A percentile compares a stretch with the other conserved stretches of the same genome.
Evolutionary conservation across 2,888 invertebrate species (phyloP).

Genomic region (Ectemnius cavifrons): DNA sequence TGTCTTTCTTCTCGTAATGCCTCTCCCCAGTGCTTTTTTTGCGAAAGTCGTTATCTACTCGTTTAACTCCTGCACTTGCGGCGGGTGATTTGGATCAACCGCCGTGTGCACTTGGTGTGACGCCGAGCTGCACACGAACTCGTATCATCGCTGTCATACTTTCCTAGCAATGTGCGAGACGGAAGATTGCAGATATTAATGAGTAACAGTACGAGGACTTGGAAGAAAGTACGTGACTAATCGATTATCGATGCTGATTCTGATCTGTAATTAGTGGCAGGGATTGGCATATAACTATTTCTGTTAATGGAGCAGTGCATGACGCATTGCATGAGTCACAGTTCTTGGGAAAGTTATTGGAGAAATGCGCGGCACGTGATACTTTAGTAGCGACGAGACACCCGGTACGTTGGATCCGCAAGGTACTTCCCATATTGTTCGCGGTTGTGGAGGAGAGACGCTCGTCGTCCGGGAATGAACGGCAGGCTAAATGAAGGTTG

Average conservation of each 20-base stretch:
- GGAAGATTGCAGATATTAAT: too few relatives aligned
- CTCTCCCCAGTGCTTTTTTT: conserved; percentile 23
- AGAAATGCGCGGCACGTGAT: neutral
- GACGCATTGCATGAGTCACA: too few relatives aligned
- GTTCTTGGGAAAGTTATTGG: too few relatives aligned
- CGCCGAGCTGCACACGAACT: conserved; percentile 24
- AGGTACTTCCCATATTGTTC: conserved; percentile 54
- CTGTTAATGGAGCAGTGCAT: too few relatives aligned
- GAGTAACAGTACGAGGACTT: too few relatives aligned
- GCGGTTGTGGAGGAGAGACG: conserved; percentile 43
- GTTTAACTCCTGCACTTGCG: conserved; percentile 46
- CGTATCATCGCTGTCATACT: neutral
- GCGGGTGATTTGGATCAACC: conserved; percentile 47
- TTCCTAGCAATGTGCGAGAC: too few relatives aligned
- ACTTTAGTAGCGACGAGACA: conserved; percentile 26
- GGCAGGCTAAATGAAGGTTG: conserved; percentile 52
- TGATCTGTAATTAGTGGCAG: too few relatives aligned
- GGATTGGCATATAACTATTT: too few relatives aligned
- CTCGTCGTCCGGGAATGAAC: conserved; percentile 50
- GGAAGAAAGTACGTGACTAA: too few relatives aligned
- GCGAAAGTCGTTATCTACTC: conserved; percentile 52
- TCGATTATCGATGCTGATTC: too few relatives aligned
- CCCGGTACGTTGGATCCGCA: conserved; percentile 40
- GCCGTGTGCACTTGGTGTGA: conserved; percentile 44
- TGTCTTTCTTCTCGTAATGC: neutral